phyloP scores from a whole-genome alignment of 1,140 invertebrate species.

The Heliothis subflexa region DNA sequence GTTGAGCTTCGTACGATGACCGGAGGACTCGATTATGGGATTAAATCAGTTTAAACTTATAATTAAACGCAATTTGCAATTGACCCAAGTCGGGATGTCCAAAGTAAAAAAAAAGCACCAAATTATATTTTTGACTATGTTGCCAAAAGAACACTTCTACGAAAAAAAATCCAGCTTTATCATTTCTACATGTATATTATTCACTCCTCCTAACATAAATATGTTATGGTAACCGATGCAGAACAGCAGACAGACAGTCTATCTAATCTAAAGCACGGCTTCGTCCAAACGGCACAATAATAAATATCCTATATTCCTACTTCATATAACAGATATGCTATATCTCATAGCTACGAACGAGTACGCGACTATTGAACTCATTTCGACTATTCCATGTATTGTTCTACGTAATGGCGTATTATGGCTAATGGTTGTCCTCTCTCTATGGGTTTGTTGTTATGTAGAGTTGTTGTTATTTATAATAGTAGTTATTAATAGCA shows the following conservation, averaged over 20 bases:
- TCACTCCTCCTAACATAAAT: constrained; percentile 8
- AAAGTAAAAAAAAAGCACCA: no score
- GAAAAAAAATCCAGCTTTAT: not conserved
- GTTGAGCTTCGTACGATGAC: no score
- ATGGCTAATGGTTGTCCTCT: not conserved
- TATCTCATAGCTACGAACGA: not conserved
- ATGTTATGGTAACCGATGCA: constrained; percentile 9
- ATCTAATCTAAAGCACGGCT: constrained; percentile 5
- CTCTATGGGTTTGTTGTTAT: no score
- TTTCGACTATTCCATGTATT: constrained; percentile 16
- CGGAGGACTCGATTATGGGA: no score
- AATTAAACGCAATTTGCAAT: no score
- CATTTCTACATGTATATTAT: not conserved
- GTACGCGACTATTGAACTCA: constrained; percentile 21
- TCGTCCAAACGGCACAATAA: constrained; percentile 20
- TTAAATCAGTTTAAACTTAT: no score
- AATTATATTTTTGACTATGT: no score
- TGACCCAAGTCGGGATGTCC: no score
- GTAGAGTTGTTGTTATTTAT: no score
- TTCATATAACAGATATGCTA: not conserved
- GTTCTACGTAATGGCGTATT: constrained; percentile 1
- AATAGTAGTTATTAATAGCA: no score
- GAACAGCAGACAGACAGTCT: constrained; percentile 19
- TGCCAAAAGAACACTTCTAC: no score
- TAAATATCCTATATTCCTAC: constrained; percentile 6